Evolutionary conservation across 2,888 invertebrate species (phyloP).

Genomic region (Thera britannica): DNA sequence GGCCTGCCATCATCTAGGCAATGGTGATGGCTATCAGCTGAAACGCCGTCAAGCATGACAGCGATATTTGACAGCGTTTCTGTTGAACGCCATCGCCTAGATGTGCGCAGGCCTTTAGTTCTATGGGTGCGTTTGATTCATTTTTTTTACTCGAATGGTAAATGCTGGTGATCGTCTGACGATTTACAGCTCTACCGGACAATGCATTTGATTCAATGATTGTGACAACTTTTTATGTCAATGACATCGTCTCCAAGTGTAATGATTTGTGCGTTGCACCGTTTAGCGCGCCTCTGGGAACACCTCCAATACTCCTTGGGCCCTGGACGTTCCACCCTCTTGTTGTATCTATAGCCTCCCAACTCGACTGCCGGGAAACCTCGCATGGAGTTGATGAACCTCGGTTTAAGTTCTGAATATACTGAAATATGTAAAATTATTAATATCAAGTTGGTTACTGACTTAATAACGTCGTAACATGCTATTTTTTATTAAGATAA

Average conservation of each 20-base stretch:
- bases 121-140: too few species aligned
- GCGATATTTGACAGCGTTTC: too few species aligned
- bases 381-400: conserved; percentile 39
- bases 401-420: conserved; percentile 49
- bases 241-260: conserved; percentile 58
- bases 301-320: conserved; percentile 58
- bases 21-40: too few species aligned
- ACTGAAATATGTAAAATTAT: conserved; percentile 28
- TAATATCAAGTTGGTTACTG: neutral
- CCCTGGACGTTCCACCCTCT: conserved; percentile 56
- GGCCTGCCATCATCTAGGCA: too few species aligned
- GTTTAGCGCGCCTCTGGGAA: conserved; percentile 53
- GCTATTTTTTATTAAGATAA: neutral
- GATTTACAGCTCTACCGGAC: too few species aligned
- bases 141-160: too few species aligned
- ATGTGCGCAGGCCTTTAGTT: too few species aligned
- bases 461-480: neutral
- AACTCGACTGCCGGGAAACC: conserved; percentile 63
- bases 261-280: conserved; percentile 59
- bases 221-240: conserved; percentile 54
- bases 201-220: conserved; percentile 42
- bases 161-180: too few species aligned
- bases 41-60: too few species aligned
- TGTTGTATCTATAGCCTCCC: conserved; percentile 60
- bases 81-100: too few species aligned